Percentiles rank a stretch among this genome's conserved stretches.
Conservation (phyloP, 2,797 vertebrate genomes). For the Myotis planiceps region DNA sequence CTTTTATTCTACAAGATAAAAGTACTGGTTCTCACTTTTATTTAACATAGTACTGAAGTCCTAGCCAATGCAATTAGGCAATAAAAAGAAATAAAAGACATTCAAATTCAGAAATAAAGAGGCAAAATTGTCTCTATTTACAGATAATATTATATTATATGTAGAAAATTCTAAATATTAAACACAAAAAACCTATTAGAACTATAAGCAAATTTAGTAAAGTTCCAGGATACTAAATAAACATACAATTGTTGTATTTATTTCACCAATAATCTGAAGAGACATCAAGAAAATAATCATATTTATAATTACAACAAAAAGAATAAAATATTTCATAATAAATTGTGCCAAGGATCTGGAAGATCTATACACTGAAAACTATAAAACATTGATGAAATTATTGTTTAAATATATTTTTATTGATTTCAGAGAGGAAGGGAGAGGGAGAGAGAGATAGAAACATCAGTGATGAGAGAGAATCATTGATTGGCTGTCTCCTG, state of each 20-base stretch:
- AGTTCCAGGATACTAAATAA: background rate
- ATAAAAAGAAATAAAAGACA: background rate
- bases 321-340: background rate
- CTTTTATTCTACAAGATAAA: background rate
- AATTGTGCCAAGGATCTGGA: background rate
- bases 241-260: background rate
- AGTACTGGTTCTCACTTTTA: background rate
- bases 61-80: background rate
- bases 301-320: background rate
- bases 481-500: too few species aligned
- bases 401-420: background rate
- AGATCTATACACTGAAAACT: background rate
- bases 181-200: background rate
- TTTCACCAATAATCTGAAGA: background rate
- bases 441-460: too few species aligned
- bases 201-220: background rate
- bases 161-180: background rate
- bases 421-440: too few species aligned
- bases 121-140: background rate
- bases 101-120: background rate
- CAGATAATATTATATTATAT: background rate
- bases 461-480: too few species aligned
- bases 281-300: background rate
- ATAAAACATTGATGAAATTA: background rate
- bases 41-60: background rate